These are phyloP conservation scores for Staurois parvus DNA, from an alignment of 2,797 vertebrate genomes.

Conservation along the genomic window DNA sequence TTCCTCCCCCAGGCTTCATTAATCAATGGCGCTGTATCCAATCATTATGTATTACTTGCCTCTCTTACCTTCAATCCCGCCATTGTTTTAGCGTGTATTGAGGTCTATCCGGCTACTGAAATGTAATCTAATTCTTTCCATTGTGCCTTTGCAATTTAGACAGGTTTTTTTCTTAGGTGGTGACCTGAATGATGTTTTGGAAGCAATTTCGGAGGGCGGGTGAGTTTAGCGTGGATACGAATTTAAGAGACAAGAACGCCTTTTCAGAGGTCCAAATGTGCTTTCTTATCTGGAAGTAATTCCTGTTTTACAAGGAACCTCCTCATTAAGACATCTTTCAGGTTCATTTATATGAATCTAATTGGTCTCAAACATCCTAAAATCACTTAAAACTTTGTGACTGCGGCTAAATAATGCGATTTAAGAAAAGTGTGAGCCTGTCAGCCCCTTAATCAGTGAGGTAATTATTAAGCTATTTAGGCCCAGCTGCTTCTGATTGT, in stretches of 20 bases:
- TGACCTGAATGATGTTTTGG: conserved; percentile 55
- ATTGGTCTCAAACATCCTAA: conserved; percentile 56
- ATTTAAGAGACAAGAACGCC: conserved; percentile 51
- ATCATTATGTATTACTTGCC: conserved; percentile 50
- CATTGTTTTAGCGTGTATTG: conserved; percentile 51
- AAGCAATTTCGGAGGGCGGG: conserved; percentile 39
- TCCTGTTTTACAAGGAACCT: conserved; percentile 50
- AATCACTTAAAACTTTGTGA: conserved; percentile 59
- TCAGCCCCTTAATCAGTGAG: conserved; percentile 51
- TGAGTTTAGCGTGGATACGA: conserved; percentile 49
- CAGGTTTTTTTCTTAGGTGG: conserved; percentile 26
- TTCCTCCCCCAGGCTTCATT: conserved; percentile 19
- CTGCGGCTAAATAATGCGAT: conserved; percentile 47
- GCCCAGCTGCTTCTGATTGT: conserved; percentile 60
- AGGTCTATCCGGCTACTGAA: conserved; percentile 53
- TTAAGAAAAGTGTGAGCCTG: conserved; percentile 40
- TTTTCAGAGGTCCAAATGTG: conserved; percentile 55
- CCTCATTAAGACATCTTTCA: conserved; percentile 53
- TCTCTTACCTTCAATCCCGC: conserved; percentile 36
- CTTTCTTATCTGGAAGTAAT: conserved; percentile 62
- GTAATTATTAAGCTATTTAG: conserved; percentile 63
- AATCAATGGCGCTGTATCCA: conserved; percentile 42
- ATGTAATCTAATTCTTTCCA: conserved; percentile 53
- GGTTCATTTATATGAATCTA: conserved; percentile 61
- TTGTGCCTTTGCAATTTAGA: conserved; percentile 50